Percentiles rank a stretch among this genome's conserved stretches.
Conservation (phyloP, 2,797 vertebrate species). For the Gorsachius magnificus region DNA sequence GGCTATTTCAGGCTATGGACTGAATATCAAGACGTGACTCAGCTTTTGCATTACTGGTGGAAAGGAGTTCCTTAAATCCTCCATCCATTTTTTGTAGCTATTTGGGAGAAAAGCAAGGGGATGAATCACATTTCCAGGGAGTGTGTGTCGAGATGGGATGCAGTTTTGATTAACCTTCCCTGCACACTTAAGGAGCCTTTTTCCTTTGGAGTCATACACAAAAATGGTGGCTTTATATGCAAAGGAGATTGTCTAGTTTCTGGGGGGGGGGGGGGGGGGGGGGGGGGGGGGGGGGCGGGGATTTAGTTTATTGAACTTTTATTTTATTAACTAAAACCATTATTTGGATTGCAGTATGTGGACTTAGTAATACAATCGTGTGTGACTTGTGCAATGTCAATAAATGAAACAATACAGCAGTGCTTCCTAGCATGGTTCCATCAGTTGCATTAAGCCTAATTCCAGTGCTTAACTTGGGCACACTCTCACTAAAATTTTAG, state of each 20-base stretch:
- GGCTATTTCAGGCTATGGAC: constrained; percentile 13
- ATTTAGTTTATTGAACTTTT: not conserved
- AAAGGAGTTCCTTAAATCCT: not conserved
- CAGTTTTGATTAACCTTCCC: not conserved
- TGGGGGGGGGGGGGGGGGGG: no score
- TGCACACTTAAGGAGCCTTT: not conserved
- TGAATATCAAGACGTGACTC: constrained; percentile 15
- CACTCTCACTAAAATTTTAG: not conserved
- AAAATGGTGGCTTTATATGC: not conserved
- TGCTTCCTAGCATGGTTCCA: not conserved
- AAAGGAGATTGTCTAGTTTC: not conserved
- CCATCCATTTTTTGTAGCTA: not conserved
- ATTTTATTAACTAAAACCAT: not conserved
- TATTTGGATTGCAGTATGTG: not conserved
- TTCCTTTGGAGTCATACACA: not conserved
- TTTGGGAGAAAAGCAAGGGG: not conserved
- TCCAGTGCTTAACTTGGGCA: not conserved
- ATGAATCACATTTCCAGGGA: not conserved
- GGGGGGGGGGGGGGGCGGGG: rapidly evolving
- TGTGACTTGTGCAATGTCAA: not conserved
- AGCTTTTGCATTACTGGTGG: not conserved
- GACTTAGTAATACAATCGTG: not conserved
- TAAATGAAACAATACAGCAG: not conserved
- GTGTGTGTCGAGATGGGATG: rapidly evolving
- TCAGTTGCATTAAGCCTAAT: not conserved